phyloP scores from a whole-genome alignment of 2,888 invertebrate species.

The Lepidochitona cinerea region DNA sequence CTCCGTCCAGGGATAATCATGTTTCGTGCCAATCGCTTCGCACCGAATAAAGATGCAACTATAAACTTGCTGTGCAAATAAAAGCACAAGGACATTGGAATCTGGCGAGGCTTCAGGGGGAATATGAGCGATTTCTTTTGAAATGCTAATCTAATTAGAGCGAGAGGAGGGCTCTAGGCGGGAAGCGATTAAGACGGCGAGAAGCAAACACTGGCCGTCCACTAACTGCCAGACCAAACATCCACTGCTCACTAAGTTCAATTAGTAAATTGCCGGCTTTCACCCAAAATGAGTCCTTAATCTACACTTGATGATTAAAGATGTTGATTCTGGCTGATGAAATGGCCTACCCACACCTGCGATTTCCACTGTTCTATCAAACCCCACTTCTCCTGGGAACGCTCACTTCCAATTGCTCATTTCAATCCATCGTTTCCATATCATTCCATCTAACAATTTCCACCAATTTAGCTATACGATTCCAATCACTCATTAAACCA shows the following conservation, averaged over 20 bases:
- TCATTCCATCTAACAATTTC: too few relatives aligned
- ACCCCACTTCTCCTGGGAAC: too few relatives aligned
- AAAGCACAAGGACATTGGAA: not conserved
- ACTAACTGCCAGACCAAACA: slow-evolving; percentile 58
- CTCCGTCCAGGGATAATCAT: not conserved
- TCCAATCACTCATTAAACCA: too few relatives aligned
- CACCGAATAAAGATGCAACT: slow-evolving; percentile 7
- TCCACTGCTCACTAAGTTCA: slow-evolving; percentile 59
- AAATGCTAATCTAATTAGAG: slow-evolving; percentile 6
- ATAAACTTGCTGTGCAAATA: slow-evolving; percentile 4
- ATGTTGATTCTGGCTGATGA: slow-evolving; percentile 43
- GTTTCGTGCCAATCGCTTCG: slow-evolving; percentile 3
- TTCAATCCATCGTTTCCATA: too few relatives aligned
- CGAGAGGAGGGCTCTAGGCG: slow-evolving; percentile 5
- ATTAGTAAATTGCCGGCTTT: slow-evolving; percentile 66
- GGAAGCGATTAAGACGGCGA: not conserved
- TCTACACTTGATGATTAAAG: slow-evolving; percentile 51
- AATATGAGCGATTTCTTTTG: not conserved
- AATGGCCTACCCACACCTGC: slow-evolving; percentile 36
- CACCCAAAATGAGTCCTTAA: slow-evolving; percentile 43
- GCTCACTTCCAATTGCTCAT: too few relatives aligned
- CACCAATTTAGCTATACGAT: too few relatives aligned
- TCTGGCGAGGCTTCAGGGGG: slow-evolving; percentile 5
- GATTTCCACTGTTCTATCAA: not conserved
- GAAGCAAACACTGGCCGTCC: slow-evolving; percentile 2